phyloP scores from a whole-genome alignment of 2,797 vertebrate genomes.

The Crax fasciolata region DNA sequence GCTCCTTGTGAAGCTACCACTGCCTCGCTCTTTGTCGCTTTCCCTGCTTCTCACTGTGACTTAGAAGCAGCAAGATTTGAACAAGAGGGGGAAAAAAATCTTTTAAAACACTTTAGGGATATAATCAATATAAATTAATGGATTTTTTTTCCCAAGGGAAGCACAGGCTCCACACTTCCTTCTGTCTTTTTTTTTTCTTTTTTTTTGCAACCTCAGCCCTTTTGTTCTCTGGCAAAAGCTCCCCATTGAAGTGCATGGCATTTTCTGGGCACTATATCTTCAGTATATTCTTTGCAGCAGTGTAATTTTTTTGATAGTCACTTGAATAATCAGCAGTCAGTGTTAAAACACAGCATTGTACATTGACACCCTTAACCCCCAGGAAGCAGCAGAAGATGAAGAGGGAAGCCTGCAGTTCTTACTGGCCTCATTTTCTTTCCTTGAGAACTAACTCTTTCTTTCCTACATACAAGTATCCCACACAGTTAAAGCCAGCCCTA shows the following conservation, averaged over 20 bases:
- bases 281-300: constrained; percentile 63
- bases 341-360: constrained; percentile 62
- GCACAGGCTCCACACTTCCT: constrained; percentile 20
- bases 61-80: constrained; percentile 9
- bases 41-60: neutral
- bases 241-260: constrained; percentile 60
- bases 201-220: constrained; percentile 43
- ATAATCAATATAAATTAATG: constrained; percentile 56
- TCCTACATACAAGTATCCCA: constrained; percentile 69
- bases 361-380: constrained; percentile 35
- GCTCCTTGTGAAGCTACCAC: neutral
- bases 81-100: neutral
- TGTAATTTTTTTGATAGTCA: constrained; percentile 69
- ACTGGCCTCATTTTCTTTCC: constrained; percentile 63
- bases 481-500: constrained; percentile 20
- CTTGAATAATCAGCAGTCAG: constrained; percentile 73
- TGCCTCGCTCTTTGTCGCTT: neutral
- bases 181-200: neutral
- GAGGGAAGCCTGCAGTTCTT: constrained; percentile 46
- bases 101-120: neutral
- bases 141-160: neutral
- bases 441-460: constrained; percentile 73
- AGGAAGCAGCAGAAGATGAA: constrained; percentile 62
- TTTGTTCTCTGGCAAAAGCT: constrained; percentile 63
- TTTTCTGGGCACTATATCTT: constrained; percentile 75